A percentile compares a stretch with the other conserved stretches of the same genome.
phyloP scores from a whole-genome alignment of 2,888 invertebrate species.

The Andrena hattorfiana region DNA sequence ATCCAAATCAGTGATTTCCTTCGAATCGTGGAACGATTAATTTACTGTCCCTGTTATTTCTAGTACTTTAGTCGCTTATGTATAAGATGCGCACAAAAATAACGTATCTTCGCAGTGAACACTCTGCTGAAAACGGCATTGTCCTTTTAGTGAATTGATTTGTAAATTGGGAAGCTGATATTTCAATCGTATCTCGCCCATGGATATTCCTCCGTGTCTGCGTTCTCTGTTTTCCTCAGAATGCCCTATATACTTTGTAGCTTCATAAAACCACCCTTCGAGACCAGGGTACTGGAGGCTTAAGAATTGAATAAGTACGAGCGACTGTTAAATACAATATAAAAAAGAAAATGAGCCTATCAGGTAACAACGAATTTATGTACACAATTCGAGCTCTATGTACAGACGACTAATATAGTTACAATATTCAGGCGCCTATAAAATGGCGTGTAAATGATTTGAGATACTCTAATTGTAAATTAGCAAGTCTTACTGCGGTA shows the following conservation, averaged over 20 bases:
- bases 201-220: slow-evolving; percentile 13
- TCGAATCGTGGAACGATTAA: background rate
- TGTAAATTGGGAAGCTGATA: background rate
- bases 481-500: background rate
- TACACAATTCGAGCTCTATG: background rate
- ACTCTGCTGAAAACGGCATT: slow-evolving; percentile 15
- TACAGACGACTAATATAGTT: background rate
- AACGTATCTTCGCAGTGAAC: slow-evolving; percentile 24
- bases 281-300: background rate
- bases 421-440: background rate
- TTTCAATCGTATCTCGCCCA: slow-evolving; percentile 6
- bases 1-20: slow-evolving; percentile 3
- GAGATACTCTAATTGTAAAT: too few relatives aligned
- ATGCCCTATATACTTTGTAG: slow-evolving; percentile 48
- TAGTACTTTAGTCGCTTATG: slow-evolving; percentile 13
- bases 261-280: background rate
- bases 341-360: background rate
- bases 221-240: background rate
- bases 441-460: background rate
- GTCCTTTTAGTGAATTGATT: background rate
- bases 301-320: slow-evolving; percentile 7
- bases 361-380: background rate
- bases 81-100: slow-evolving; percentile 46
- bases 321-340: background rate
- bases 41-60: background rate